These are phyloP conservation scores for Musca domestica DNA, from an alignment of 1,140 invertebrate genomes.

Conservation along the genomic window DNA sequence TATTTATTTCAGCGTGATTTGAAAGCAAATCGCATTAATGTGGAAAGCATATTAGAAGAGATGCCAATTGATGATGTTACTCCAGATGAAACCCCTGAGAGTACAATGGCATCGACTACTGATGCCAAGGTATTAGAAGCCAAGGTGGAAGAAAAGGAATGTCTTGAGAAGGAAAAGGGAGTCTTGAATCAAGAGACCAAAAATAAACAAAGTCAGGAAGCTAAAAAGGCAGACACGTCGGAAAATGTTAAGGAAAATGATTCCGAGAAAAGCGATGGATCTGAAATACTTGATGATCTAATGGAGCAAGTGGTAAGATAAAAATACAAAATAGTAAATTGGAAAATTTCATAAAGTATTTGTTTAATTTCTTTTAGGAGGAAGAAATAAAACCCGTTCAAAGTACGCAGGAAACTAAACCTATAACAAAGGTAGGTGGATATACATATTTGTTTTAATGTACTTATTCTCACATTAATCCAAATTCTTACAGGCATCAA, in stretches of 20 bases:
- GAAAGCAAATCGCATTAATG: slow-evolving; percentile 9
- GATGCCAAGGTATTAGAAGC: not conserved
- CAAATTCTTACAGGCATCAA: too few species aligned
- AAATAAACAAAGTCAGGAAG: too few species aligned
- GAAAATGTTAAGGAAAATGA: not conserved
- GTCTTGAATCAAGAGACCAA: too few species aligned
- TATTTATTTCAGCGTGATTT: slow-evolving; percentile 1
- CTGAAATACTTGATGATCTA: slow-evolving; percentile 12
- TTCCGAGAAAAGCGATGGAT: not conserved
- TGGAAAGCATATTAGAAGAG: slow-evolving; percentile 7
- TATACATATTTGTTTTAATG: too few species aligned
- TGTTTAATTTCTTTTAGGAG: slow-evolving; percentile 6
- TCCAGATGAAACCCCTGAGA: not conserved
- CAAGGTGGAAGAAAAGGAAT: not conserved
- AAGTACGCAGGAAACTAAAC: not conserved
- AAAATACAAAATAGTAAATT: not conserved
- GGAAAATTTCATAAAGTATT: not conserved
- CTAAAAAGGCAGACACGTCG: too few species aligned
- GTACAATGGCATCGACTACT: too few species aligned
- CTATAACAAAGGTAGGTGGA: not conserved
- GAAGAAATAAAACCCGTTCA: not conserved
- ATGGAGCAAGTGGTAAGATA: slow-evolving; percentile 21
- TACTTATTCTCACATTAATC: too few species aligned
- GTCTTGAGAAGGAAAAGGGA: not conserved
- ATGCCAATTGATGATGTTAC: not conserved